Conservation (phyloP, 2,113 vertebrate genomes). For the Cettia cetti region DNA sequence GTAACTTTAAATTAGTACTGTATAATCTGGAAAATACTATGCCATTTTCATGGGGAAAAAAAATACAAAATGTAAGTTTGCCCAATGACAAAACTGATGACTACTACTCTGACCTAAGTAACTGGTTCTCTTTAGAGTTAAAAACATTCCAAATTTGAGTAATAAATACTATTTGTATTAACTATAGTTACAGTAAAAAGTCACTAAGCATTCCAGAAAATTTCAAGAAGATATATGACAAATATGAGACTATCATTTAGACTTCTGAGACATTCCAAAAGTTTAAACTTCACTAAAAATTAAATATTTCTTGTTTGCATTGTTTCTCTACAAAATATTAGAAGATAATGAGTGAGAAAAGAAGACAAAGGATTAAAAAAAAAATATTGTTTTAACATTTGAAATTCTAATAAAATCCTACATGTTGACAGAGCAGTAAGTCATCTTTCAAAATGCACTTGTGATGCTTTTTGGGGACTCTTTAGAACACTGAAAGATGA, state of each 20-base stretch:
- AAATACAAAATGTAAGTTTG: neutral
- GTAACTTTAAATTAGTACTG: neutral
- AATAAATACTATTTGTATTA: neutral
- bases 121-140: neutral
- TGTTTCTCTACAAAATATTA: neutral
- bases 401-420: neutral
- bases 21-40: neutral
- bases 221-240: neutral
- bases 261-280: neutral
- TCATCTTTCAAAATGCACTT: neutral
- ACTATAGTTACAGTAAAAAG: neutral
- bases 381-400: neutral
- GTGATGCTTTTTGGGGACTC: neutral
- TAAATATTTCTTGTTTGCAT: neutral
- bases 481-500: neutral
- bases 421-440: neutral
- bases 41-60: neutral
- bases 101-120: constrained; percentile 1
- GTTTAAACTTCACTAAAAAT: neutral
- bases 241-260: neutral
- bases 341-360: neutral
- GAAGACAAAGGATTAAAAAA: neutral
- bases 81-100: neutral
- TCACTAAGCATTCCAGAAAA: constrained; percentile 1
- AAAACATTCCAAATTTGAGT: neutral